These are phyloP conservation scores for Crematogaster levior DNA, from an alignment of 2,888 invertebrate genomes.

Conservation along the genomic window DNA sequence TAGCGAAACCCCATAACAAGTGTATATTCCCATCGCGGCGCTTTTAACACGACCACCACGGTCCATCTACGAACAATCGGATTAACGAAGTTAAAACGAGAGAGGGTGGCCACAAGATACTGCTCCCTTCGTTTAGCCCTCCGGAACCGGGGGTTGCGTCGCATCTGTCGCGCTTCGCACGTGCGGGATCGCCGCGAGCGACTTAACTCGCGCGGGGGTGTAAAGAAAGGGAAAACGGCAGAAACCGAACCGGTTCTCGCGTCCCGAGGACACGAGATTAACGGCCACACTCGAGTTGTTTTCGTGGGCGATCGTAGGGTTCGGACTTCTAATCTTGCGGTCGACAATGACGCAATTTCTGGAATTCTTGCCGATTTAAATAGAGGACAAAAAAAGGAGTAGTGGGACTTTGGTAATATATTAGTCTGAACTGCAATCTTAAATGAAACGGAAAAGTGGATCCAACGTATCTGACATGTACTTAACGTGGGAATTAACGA, in stretches of 20 bases:
- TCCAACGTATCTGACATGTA: not conserved
- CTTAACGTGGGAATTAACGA: not conserved
- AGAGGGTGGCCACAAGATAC: slow-evolving; percentile 61
- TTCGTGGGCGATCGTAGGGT: slow-evolving; percentile 10
- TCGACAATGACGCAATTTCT: slow-evolving; percentile 42
- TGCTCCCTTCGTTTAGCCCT: slow-evolving; percentile 16
- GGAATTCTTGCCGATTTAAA: not conserved
- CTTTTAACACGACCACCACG: slow-evolving; percentile 68
- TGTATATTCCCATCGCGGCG: slow-evolving; percentile 78
- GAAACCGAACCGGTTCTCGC: slow-evolving; percentile 49
- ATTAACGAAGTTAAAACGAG: slow-evolving; percentile 82
- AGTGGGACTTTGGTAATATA: not conserved
- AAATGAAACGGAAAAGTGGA: not conserved
- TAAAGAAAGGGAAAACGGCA: slow-evolving; percentile 55
- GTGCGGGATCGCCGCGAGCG: slow-evolving; percentile 60
- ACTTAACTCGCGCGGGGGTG: slow-evolving; percentile 70
- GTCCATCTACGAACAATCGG: slow-evolving; percentile 78
- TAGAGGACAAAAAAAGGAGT: not conserved
- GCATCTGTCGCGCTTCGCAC: slow-evolving; percentile 80
- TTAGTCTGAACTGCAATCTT: not conserved
- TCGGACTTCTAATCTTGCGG: slow-evolving; percentile 42
- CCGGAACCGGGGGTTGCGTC: not conserved
- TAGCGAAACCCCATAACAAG: slow-evolving; percentile 73
- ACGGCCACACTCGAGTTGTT: slow-evolving; percentile 31
- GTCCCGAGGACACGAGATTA: slow-evolving; percentile 58